These are phyloP conservation scores for Aplochiton taeniatus DNA, from an alignment of 2,797 vertebrate species.

Conservation along the genomic window DNA sequence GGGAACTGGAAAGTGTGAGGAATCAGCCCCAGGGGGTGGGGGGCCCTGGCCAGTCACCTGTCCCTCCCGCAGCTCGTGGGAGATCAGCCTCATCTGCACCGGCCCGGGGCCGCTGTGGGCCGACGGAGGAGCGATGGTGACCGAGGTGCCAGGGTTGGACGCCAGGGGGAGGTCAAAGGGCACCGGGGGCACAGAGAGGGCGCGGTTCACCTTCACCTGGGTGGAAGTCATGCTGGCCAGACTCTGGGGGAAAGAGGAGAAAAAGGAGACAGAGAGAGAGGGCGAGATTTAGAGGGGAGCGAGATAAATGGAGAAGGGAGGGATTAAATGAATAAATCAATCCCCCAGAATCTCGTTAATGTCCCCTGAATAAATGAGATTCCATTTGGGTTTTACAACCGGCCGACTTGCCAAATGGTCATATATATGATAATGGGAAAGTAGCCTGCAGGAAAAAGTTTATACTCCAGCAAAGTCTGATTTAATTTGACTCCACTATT, in stretches of 20 bases:
- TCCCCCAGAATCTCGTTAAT: constrained; percentile 22
- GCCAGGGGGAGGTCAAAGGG: constrained; percentile 84
- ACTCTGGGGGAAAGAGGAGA: constrained; percentile 67
- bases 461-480: constrained; percentile 1
- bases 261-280: not conserved
- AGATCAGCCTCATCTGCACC: constrained; percentile 87
- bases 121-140: constrained; percentile 82
- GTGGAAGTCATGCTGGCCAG: constrained; percentile 86
- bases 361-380: constrained; percentile 36
- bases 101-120: constrained; percentile 83
- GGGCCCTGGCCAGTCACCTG: constrained; percentile 79
- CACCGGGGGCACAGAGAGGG: constrained; percentile 80
- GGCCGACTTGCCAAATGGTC: no score
- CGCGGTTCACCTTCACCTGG: constrained; percentile 85
- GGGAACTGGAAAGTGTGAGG: not conserved
- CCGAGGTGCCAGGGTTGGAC: constrained; percentile 71
- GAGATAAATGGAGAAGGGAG: constrained; percentile 1
- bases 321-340: constrained; percentile 56
- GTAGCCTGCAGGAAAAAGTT: no score
- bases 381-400: no score
- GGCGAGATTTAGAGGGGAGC: not conserved
- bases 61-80: constrained; percentile 86
- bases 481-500: constrained; percentile 61
- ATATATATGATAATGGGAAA: no score
- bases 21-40: not conserved